These are phyloP conservation scores for Ibycter americanus DNA, from an alignment of 2,797 vertebrate genomes.

Conservation along the genomic window DNA sequence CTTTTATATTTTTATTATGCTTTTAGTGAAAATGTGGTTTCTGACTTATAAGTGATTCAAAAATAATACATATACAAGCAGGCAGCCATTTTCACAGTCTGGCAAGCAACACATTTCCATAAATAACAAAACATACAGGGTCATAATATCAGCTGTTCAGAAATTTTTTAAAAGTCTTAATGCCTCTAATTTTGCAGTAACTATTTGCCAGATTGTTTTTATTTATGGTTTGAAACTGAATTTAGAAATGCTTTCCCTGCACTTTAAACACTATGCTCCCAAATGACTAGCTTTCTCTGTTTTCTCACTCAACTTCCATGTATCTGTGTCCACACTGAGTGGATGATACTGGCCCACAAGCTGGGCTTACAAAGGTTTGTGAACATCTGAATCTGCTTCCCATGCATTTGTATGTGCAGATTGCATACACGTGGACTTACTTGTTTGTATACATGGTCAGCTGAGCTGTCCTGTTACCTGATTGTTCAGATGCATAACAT, in stretches of 20 bases:
- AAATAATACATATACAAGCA: not conserved
- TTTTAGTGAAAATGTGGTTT: not conserved
- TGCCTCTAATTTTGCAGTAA: constrained; percentile 4
- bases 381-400: not conserved
- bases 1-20: not conserved
- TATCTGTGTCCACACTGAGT: not conserved
- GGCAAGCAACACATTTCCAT: constrained; percentile 23
- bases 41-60: not conserved
- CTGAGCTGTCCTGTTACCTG: not conserved
- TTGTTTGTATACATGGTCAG: not conserved
- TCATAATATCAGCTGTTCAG: constrained; percentile 6
- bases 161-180: constrained; percentile 7
- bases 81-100: constrained; percentile 20
- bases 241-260: constrained; percentile 22
- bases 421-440: not conserved
- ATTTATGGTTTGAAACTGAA: constrained; percentile 15
- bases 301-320: not conserved
- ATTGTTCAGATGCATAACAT: not conserved
- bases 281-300: not conserved
- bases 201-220: not conserved
- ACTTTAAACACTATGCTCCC: not conserved
- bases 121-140: constrained; percentile 39
- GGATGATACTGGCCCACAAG: not conserved
- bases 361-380: not conserved
- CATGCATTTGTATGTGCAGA: not conserved